Evolutionary conservation across 2,888 invertebrate genomes (phyloP).

Genomic region (Parthenolecanium corni): DNA sequence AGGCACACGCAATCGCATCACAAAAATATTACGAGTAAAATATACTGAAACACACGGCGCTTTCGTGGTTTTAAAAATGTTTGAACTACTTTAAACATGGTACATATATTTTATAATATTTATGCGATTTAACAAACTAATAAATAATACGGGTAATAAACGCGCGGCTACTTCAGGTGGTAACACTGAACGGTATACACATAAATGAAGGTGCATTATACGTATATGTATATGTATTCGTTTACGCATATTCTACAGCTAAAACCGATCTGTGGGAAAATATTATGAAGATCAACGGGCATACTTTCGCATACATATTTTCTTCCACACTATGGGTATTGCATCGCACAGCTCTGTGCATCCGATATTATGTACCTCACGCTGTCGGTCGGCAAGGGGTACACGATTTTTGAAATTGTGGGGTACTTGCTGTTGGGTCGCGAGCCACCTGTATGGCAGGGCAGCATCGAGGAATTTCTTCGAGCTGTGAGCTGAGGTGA

Average conservation of each 20-base stretch:
- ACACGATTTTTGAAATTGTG: too few relatives aligned
- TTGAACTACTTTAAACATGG: slow-evolving; percentile 22
- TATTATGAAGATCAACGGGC: neutral
- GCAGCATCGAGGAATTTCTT: neutral
- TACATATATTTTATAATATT: slow-evolving; percentile 11
- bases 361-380: too few relatives aligned
- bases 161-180: slow-evolving; percentile 16
- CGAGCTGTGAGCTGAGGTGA: slow-evolving; percentile 1
- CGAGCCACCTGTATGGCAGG: neutral
- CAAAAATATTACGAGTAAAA: slow-evolving; percentile 24
- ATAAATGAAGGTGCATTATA: neutral
- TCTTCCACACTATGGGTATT: neutral
- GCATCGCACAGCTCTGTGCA: too few relatives aligned
- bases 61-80: slow-evolving; percentile 6
- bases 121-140: slow-evolving; percentile 7
- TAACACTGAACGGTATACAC: too few relatives aligned
- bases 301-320: neutral
- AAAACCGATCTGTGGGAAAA: neutral
- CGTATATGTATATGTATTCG: slow-evolving; percentile 1
- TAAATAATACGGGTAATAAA: slow-evolving; percentile 11
- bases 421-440: too few relatives aligned
- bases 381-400: too few relatives aligned
- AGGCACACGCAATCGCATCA: slow-evolving; percentile 19
- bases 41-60: slow-evolving; percentile 1
- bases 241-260: neutral